These are phyloP conservation scores for Polietes domitor DNA, from an alignment of 2,888 invertebrate species.

Conservation along the genomic window DNA sequence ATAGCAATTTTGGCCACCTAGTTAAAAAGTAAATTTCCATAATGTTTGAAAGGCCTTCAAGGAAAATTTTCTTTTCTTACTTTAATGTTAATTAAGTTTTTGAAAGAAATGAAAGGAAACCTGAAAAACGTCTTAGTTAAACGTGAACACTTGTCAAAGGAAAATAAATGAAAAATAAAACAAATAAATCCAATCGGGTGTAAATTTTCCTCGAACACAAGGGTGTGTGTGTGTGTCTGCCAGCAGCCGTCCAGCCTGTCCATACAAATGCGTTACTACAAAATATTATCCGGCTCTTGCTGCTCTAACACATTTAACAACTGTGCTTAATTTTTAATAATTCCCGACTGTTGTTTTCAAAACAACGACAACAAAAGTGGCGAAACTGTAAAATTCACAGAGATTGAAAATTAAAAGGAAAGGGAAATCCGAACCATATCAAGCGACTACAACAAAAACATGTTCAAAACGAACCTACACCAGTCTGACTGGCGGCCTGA, in stretches of 20 bases:
- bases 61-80: not conserved
- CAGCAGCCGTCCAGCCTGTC: not conserved
- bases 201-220: not conserved
- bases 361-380: conserved; percentile 7
- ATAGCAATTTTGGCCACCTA: too few relatives aligned
- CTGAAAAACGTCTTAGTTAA: not conserved
- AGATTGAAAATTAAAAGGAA: conserved; percentile 18
- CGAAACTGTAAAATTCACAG: not conserved
- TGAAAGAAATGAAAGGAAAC: not conserved
- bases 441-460: conserved; percentile 13
- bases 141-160: not conserved
- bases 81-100: not conserved
- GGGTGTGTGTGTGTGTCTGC: not conserved
- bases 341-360: conserved; percentile 46
- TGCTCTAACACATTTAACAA: conserved; percentile 41
- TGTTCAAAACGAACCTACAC: not conserved
- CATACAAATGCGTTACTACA: too few relatives aligned
- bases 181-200: conserved; percentile 1
- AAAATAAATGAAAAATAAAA: not conserved
- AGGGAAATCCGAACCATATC: conserved; percentile 37
- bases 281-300: conserved; percentile 7
- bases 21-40: too few relatives aligned
- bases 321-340: conserved; percentile 46
- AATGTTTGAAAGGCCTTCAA: too few relatives aligned
- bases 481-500: not conserved